Base-by-base conservation (phyloP, 1,140 invertebrate genomes). In the Drosophila arizonae region DNA sequence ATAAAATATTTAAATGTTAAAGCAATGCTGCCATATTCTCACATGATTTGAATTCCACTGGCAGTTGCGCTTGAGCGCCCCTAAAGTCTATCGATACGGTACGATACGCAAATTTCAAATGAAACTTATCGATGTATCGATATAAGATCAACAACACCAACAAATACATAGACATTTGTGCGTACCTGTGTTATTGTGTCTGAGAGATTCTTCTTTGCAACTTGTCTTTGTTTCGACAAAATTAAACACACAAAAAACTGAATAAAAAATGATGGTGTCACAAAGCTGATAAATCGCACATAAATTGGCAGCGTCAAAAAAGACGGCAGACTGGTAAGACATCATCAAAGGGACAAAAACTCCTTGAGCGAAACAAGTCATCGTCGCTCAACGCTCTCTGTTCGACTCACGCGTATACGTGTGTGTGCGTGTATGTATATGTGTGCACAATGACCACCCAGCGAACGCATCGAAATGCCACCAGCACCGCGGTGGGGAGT, bases 391-490 rank as follows among this genome's bases (percentile, higher is more conserved):
- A 50, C 62, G 60, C 61, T 52, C 55, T 45, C 30, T 9, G 60
- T 9, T 9, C 9, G 28, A 69, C 50, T 52, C 54, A 45, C 46
- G 8, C 43, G 26, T 13, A 60, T 45, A 41, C 28, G 56, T 17
- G 21, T 39, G 41, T 45, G 33, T 39, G 36, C 4, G 15, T 72
- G n/a, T 67, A 17, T 55, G 41, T 48, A 41, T 55, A 28, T 58
- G 56, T 64, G 39, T 72, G 62, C 50, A 77, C 52, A 77, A 88
- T 88, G 84, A 75, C 84, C 77, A 84, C 85, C 68, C 84, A 88
- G 71, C 69, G 84, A 52, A 77, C 84, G 28, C 79, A 86, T 51
- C 67, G 84, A 72, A 87, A 79, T 84, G 68, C 84, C 36, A 72
- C 28, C 64, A 24, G 48, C 26, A 48, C 17, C 13, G 55, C 17